These are phyloP conservation scores for Pedionomus torquatus DNA, from an alignment of 2,113 vertebrate species.

Conservation along the genomic window DNA sequence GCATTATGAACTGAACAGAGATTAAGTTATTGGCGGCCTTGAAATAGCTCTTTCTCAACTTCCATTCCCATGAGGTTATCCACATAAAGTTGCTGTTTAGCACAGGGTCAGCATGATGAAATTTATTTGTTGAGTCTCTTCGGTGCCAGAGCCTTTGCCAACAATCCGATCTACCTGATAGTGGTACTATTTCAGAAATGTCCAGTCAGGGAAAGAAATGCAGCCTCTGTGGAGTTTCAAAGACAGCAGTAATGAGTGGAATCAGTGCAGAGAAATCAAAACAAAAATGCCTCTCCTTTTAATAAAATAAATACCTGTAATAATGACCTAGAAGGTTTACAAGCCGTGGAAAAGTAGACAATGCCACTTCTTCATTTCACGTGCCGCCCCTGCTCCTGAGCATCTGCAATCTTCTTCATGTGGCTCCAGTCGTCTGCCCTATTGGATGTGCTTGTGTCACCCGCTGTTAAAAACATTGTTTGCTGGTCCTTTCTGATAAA, in stretches of 20 bases:
- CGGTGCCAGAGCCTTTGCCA: constrained; percentile 78
- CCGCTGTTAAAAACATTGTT: background rate
- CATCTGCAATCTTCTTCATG: background rate
- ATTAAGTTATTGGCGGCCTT: constrained; percentile 79
- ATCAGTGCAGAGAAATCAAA: constrained; percentile 3
- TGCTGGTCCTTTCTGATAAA: background rate
- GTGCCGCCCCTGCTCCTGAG: background rate
- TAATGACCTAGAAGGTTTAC: background rate
- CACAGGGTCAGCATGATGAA: constrained; percentile 80
- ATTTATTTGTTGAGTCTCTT: constrained; percentile 86
- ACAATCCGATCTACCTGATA: constrained; percentile 82
- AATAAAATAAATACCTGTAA: background rate
- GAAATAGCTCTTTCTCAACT: constrained; percentile 82
- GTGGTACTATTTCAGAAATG: constrained; percentile 79
- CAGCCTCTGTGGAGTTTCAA: constrained; percentile 47
- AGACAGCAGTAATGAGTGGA: background rate
- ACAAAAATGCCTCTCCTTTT: background rate
- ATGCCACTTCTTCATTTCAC: background rate
- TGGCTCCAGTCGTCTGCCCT: background rate
- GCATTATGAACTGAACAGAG: constrained; percentile 77
- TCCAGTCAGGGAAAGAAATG: constrained; percentile 63
- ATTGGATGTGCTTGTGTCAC: background rate
- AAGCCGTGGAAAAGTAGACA: background rate
- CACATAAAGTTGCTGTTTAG: constrained; percentile 77
- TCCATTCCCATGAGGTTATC: constrained; percentile 79